These are phyloP conservation scores for Dasysyrphus albostriatus DNA, from an alignment of 2,888 invertebrate species.

Conservation along the genomic window DNA sequence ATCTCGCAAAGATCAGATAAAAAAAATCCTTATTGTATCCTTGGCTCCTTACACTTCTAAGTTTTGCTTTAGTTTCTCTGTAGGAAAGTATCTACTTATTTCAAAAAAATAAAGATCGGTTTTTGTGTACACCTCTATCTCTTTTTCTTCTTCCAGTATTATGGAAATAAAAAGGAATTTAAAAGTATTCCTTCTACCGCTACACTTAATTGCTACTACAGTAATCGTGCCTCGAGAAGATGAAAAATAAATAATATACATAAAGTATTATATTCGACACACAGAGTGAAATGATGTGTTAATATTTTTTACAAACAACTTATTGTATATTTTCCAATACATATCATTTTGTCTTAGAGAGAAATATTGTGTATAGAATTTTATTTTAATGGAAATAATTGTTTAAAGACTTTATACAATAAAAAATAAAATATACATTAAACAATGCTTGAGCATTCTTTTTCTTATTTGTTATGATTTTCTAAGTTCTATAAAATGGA, in stretches of 20 bases:
- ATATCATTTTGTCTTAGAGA: constrained; percentile 34
- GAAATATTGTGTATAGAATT: constrained; percentile 41
- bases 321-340: constrained; percentile 25
- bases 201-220: constrained; percentile 68
- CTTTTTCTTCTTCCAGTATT: constrained; percentile 81
- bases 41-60: constrained; percentile 32
- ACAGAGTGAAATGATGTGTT: constrained; percentile 39
- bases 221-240: constrained; percentile 74
- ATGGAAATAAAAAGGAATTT: constrained; percentile 80
- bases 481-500: neutral
- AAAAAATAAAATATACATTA: constrained; percentile 53
- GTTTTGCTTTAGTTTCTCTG: constrained; percentile 42
- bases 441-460: constrained; percentile 43
- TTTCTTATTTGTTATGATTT: constrained; percentile 27
- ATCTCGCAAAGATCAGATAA: constrained; percentile 35
- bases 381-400: constrained; percentile 35
- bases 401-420: constrained; percentile 48
- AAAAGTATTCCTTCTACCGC: constrained; percentile 67
- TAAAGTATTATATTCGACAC: constrained; percentile 25
- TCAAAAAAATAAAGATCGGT: constrained; percentile 50
- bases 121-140: constrained; percentile 77
- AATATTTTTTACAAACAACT: constrained; percentile 19
- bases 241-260: constrained; percentile 24
- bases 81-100: constrained; percentile 37
- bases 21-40: constrained; percentile 37